Evolutionary conservation across 2,888 invertebrate species (phyloP).

Genomic region (Brachypterus glaber): DNA sequence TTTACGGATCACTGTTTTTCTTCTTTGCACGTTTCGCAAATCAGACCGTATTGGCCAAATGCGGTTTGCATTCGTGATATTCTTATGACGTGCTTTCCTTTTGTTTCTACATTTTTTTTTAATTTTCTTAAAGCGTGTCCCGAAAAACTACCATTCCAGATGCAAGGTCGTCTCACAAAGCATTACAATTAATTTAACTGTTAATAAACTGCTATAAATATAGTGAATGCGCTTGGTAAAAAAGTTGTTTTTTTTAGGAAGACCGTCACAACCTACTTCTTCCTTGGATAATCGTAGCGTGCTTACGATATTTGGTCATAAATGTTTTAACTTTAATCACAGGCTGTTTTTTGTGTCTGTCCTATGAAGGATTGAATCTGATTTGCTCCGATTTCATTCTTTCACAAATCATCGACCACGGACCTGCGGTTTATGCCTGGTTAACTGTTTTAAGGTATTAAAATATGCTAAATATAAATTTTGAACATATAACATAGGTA

Average conservation of each 20-base stretch:
- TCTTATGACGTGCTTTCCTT: no score
- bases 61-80: no score
- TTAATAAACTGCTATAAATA: conserved; percentile 2
- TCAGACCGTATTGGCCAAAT: no score
- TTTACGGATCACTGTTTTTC: no score
- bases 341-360: conserved; percentile 44
- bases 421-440: conserved; percentile 47
- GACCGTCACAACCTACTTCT: conserved; percentile 44
- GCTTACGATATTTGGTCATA: conserved; percentile 1
- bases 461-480: background rate
- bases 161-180: no score
- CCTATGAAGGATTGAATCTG: conserved; percentile 41
- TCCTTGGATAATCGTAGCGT: conserved; percentile 46
- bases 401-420: conserved; percentile 40
- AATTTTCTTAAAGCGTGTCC: no score
- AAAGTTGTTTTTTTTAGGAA: conserved; percentile 35
- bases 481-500: background rate
- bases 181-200: no score
- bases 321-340: conserved; percentile 33
- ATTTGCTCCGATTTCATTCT: conserved; percentile 46
- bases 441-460: conserved; percentile 42
- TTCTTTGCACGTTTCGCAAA: no score
- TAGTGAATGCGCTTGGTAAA: background rate
- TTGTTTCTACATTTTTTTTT: no score
- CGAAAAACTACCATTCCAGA: no score